phyloP scores from a whole-genome alignment of 2,113 vertebrate genomes.

The Sarotherodon lohbergeri region DNA sequence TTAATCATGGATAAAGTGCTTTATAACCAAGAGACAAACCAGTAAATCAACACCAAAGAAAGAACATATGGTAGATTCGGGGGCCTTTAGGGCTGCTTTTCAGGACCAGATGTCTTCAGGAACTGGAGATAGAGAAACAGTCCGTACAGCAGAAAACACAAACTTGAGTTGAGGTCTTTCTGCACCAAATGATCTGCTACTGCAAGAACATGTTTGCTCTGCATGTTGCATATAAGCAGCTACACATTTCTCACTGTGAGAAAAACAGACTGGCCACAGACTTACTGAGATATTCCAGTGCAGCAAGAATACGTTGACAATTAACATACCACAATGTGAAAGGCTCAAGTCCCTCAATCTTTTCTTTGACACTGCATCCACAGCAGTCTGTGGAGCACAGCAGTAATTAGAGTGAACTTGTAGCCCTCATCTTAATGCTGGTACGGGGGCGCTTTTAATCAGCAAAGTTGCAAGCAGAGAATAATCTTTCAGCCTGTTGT shows the following conservation, averaged over 20 bases:
- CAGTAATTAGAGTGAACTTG: slow-evolving; percentile 41
- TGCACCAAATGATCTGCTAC: not conserved
- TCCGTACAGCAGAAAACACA: not conserved
- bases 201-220: not conserved
- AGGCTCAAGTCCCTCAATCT: slow-evolving; percentile 1
- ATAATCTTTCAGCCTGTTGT: slow-evolving; percentile 61
- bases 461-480: slow-evolving; percentile 48
- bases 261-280: not conserved
- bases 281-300: not conserved
- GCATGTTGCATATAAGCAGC: not conserved
- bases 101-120: not conserved
- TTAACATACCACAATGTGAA: not conserved
- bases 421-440: slow-evolving; percentile 39
- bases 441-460: slow-evolving; percentile 62
- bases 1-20: not conserved
- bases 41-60: not conserved
- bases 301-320: slow-evolving; percentile 8
- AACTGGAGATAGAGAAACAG: not conserved
- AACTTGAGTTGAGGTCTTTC: not conserved
- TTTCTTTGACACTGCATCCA: not conserved
- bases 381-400: slow-evolving; percentile 6
- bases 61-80: not conserved
- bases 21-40: not conserved
- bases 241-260: not conserved
- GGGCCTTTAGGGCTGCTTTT: not conserved